Evolutionary conservation across 2,113 vertebrate species (phyloP).

Genomic region (Mellivora capensis): DNA sequence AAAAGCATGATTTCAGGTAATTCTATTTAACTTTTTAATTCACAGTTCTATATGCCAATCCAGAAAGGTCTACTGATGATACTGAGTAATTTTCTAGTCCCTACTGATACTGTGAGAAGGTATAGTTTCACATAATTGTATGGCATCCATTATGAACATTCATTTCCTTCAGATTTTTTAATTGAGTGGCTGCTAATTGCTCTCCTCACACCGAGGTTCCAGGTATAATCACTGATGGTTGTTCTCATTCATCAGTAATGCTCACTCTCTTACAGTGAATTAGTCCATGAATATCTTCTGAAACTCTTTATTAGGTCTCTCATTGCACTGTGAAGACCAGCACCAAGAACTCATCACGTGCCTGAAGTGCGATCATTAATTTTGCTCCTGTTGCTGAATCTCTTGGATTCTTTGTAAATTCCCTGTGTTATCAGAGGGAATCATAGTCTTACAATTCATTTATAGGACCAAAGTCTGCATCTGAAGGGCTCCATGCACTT

Average conservation of each 20-base stretch:
- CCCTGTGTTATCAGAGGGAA: neutral
- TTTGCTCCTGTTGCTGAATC: neutral
- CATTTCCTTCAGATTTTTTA: conserved; percentile 41
- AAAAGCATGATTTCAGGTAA: conserved; percentile 38
- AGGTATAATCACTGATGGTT: neutral
- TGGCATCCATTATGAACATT: conserved; percentile 49
- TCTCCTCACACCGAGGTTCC: conserved; percentile 31
- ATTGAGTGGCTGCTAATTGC: conserved; percentile 41
- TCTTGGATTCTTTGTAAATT: neutral
- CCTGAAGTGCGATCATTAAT: neutral
- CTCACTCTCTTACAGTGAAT: neutral
- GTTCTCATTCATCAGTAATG: conserved; percentile 15
- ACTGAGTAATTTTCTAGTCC: neutral
- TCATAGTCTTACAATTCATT: neutral
- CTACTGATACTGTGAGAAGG: neutral
- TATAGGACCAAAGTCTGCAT: neutral
- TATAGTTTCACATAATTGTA: conserved; percentile 45
- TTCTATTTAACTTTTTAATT: conserved; percentile 40
- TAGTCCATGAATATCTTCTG: conserved; percentile 10
- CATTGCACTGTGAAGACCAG: neutral
- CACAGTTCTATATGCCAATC: neutral
- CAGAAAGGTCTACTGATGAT: neutral
- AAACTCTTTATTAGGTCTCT: conserved; percentile 39
- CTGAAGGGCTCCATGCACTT: neutral
- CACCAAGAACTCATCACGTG: neutral